phyloP scores from a whole-genome alignment of 2,888 invertebrate species.

The Cybosia mesomella region DNA sequence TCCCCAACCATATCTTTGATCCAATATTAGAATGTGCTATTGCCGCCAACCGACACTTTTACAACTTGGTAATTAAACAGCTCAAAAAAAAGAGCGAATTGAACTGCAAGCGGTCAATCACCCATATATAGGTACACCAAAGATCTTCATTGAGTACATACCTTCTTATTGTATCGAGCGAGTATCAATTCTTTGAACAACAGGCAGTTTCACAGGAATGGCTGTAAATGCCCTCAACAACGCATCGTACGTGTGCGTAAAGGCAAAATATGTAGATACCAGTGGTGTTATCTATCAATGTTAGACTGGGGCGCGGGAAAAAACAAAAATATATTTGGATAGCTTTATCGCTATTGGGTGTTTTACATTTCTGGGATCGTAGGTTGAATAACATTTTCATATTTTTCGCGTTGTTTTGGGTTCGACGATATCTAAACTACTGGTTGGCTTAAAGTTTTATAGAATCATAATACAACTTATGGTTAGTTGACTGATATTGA shows the following conservation, averaged over 20 bases:
- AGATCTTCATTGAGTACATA: not conserved
- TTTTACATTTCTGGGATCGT: constrained; percentile 53
- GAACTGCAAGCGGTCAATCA: not conserved
- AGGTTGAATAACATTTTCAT: constrained; percentile 54
- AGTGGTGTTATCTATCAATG: constrained; percentile 49
- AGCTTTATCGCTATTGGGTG: constrained; percentile 46
- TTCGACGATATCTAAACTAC: constrained; percentile 25
- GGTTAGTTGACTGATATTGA: not conserved
- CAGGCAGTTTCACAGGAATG: not conserved
- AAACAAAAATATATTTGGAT: constrained; percentile 40
- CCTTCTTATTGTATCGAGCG: not conserved
- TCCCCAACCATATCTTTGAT: not conserved
- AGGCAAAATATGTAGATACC: constrained; percentile 45
- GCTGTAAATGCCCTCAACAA: constrained; percentile 18
- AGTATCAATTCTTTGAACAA: not conserved
- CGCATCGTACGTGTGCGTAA: constrained; percentile 32
- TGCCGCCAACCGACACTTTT: not conserved
- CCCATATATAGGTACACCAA: not conserved
- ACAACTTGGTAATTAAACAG: not conserved
- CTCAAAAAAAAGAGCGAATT: not conserved
- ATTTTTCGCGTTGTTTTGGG: constrained; percentile 34
- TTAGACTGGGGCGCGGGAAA: constrained; percentile 44
- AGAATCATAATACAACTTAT: not conserved
- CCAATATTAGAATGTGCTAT: no score
- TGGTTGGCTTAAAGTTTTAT: constrained; percentile 16